Evolutionary conservation across 2,113 vertebrate genomes (phyloP).

Genomic region (Cygnus buccinator): DNA sequence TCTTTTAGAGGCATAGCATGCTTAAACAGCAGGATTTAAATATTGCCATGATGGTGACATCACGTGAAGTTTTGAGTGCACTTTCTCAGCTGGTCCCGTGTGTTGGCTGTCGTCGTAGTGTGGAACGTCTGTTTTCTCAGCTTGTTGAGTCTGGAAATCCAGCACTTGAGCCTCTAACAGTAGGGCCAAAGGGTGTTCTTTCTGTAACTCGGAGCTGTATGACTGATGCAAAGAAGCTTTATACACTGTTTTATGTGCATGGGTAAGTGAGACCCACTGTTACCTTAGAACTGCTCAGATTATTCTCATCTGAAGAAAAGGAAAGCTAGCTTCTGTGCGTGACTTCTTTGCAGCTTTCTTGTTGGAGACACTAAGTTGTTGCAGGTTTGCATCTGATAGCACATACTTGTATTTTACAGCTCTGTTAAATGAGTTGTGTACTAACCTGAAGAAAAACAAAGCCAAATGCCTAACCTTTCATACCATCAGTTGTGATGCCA

Average conservation of each 20-base stretch:
- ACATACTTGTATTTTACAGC: accelerated
- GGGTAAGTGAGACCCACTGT: constrained; percentile 80
- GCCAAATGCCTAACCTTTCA: neutral
- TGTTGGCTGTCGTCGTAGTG: constrained; percentile 94
- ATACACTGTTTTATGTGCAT: constrained; percentile 92
- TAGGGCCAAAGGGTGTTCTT: constrained; percentile 90
- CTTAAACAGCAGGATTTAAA: constrained; percentile 91
- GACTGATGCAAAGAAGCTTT: constrained; percentile 92
- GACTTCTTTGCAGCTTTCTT: neutral
- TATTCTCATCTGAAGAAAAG: accelerated
- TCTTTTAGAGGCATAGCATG: constrained; percentile 87
- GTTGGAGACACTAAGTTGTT: accelerated
- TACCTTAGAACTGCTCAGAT: accelerated
- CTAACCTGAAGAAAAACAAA: neutral
- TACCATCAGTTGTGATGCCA: neutral
- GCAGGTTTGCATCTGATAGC: neutral
- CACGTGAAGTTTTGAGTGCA: constrained; percentile 88
- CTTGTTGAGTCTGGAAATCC: constrained; percentile 93
- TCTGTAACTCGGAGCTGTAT: constrained; percentile 90
- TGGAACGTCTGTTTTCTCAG: constrained; percentile 95
- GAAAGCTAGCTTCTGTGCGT: neutral
- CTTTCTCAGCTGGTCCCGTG: constrained; percentile 95
- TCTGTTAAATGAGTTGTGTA: neutral
- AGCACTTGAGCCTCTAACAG: constrained; percentile 91
- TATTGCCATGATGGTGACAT: constrained; percentile 93